Evolutionary conservation across 2,888 invertebrate species (phyloP).

Genomic region (Cephonodes hylas): DNA sequence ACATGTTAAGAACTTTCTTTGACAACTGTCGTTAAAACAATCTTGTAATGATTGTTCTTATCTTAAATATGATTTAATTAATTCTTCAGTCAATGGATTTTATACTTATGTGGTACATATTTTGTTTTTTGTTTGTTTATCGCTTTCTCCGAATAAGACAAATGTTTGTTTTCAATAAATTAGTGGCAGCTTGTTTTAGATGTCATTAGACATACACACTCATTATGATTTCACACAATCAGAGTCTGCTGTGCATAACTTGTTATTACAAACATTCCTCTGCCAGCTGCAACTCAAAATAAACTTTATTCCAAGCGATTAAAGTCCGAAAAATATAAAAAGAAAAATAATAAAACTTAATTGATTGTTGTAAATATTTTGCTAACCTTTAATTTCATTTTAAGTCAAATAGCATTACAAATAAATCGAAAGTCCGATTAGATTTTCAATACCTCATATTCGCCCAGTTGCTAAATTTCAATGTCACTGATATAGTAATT

Average conservation of each 20-base stretch:
- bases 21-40: too few relatives aligned
- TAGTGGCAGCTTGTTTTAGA: not conserved
- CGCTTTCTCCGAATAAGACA: not conserved
- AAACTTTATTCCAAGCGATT: not conserved
- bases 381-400: slow-evolving; percentile 10
- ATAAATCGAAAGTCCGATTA: slow-evolving; percentile 9
- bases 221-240: slow-evolving; percentile 1
- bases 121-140: too few relatives aligned
- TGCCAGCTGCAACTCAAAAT: not conserved
- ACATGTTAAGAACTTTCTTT: too few relatives aligned
- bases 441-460: slow-evolving; percentile 17
- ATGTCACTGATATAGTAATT: slow-evolving; percentile 28
- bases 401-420: slow-evolving; percentile 2
- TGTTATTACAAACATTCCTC: not conserved
- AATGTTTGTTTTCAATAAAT: not conserved
- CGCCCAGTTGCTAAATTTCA: slow-evolving; percentile 22
- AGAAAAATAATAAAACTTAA: not conserved
- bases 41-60: too few relatives aligned
- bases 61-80: too few relatives aligned
- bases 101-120: too few relatives aligned
- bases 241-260: not conserved
- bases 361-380: not conserved
- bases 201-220: not conserved
- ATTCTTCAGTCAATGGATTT: too few relatives aligned
- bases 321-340: not conserved